phyloP scores from a whole-genome alignment of 2,888 invertebrate species.

The Dynastes hyllus region DNA sequence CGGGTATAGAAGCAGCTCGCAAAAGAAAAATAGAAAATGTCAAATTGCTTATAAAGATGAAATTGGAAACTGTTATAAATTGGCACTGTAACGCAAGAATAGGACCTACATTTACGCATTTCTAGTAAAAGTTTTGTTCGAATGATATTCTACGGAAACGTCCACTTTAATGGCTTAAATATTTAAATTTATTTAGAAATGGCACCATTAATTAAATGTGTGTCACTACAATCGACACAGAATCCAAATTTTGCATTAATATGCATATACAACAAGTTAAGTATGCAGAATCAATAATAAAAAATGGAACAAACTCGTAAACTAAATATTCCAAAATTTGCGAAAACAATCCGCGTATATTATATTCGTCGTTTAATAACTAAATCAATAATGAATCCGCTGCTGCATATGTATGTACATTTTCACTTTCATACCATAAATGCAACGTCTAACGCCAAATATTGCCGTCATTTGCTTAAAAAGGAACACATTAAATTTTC shows the following conservation, averaged over 20 bases:
- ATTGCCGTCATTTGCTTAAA: background rate
- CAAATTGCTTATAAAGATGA: no score
- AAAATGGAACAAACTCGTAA: background rate
- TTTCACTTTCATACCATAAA: conserved; percentile 11
- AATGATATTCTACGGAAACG: no score
- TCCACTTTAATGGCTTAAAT: no score
- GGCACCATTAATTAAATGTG: conserved; percentile 2
- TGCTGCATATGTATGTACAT: background rate
- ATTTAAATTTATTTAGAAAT: background rate
- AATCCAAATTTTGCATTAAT: background rate
- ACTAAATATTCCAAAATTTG: background rate
- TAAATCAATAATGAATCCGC: no score
- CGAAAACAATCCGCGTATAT: background rate
- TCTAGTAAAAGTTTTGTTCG: no score
- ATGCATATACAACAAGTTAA: background rate
- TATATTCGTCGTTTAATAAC: no score
- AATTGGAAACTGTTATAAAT: no score
- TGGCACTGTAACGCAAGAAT: no score
- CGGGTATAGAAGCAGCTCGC: no score
- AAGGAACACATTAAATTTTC: background rate
- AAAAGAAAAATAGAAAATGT: no score
- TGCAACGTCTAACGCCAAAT: background rate
- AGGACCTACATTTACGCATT: no score
- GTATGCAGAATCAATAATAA: background rate
- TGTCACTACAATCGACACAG: conserved; percentile 3